Evolutionary conservation across 2,113 vertebrate species (phyloP).

Genomic region (Psittacara wagleri): DNA sequence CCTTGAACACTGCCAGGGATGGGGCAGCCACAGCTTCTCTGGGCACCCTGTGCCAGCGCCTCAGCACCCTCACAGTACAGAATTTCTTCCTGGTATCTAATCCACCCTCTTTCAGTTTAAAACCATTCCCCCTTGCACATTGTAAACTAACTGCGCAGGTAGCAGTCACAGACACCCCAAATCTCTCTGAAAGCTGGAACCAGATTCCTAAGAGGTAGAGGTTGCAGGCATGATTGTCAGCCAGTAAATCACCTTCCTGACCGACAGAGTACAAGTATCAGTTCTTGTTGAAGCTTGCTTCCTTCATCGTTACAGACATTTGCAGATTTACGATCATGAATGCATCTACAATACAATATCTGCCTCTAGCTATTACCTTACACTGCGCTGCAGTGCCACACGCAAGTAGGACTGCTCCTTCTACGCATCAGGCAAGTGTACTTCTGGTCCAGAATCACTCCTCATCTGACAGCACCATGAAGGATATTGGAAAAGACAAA

Average conservation of each 20-base stretch:
- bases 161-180: neutral
- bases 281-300: neutral
- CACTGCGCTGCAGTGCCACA: neutral
- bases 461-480: neutral
- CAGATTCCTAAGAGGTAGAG: neutral
- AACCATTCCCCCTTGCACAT: neutral
- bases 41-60: too few species aligned
- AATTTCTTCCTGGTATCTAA: neutral
- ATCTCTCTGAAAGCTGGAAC: neutral
- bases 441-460: slow-evolving; percentile 10
- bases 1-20: too few species aligned
- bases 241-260: neutral
- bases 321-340: slow-evolving; percentile 7
- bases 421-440: neutral
- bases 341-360: neutral
- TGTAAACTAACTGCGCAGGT: neutral
- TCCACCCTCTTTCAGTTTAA: neutral
- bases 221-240: neutral
- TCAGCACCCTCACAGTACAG: neutral
- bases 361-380: slow-evolving; percentile 1
- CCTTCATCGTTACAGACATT: neutral
- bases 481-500: neutral
- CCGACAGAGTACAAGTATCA: neutral
- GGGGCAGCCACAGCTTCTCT: too few species aligned
- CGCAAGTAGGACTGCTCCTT: neutral